phyloP scores from a whole-genome alignment of 2,113 vertebrate genomes.

The Halcyon malimbica region DNA sequence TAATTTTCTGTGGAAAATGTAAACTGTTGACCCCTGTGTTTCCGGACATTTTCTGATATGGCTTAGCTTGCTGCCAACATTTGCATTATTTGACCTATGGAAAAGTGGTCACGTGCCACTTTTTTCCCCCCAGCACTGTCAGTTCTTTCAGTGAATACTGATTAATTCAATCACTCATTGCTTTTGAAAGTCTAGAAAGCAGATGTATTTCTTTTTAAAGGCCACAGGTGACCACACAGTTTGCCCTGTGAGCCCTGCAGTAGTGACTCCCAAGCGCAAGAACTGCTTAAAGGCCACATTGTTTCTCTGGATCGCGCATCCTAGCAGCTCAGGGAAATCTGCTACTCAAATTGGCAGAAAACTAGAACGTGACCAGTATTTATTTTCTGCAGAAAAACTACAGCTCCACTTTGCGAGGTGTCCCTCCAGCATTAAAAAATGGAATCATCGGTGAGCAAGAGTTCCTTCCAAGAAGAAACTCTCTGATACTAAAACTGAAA shows the following conservation, averaged over 20 bases:
- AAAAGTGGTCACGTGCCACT: not conserved
- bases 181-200: not conserved
- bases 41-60: not conserved
- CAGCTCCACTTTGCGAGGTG: conserved; percentile 86
- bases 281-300: not conserved
- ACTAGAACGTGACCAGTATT: not conserved
- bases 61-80: not conserved
- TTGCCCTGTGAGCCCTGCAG: not conserved
- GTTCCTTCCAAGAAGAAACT: conserved; percentile 82
- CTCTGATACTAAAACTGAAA: conserved; percentile 81
- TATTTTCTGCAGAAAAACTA: conserved; percentile 83
- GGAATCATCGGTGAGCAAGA: conserved; percentile 81
- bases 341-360: not conserved
- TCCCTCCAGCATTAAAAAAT: conserved; percentile 79
- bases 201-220: not conserved
- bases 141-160: not conserved
- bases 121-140: not conserved
- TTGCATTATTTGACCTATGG: not conserved
- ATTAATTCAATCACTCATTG: not conserved
- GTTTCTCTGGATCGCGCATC: not conserved
- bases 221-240: not conserved
- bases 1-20: not conserved
- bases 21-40: not conserved
- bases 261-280: not conserved
- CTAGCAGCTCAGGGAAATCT: not conserved